Conservation (phyloP, 2,797 vertebrate species). For the Xenops minutus region DNA sequence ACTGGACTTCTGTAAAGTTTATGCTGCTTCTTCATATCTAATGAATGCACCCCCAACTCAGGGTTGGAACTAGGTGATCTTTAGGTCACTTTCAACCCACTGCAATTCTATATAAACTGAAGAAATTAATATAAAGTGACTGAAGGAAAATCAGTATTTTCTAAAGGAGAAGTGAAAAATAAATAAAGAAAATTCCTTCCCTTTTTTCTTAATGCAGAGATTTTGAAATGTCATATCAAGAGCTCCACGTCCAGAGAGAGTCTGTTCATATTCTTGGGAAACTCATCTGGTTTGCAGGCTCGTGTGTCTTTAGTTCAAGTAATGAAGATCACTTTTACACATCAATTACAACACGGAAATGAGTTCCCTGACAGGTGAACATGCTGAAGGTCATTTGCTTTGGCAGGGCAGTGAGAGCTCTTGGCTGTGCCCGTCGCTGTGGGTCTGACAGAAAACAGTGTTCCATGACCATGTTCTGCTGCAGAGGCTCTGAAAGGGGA, state of each 20-base stretch:
- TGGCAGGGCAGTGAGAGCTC: not conserved
- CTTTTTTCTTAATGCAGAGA: not conserved
- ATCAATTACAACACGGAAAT: not conserved
- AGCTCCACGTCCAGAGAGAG: not conserved
- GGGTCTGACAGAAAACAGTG: not conserved
- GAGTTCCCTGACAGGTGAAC: not conserved
- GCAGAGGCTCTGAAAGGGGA: not conserved
- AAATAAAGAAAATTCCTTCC: not conserved
- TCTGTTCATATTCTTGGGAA: not conserved
- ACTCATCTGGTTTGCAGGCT: not conserved
- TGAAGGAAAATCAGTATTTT: not conserved
- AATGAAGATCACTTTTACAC: not conserved
- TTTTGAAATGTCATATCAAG: not conserved
- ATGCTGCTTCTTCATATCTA: not conserved
- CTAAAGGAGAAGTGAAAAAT: not conserved
- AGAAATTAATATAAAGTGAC: not conserved
- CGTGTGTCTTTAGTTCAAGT: not conserved
- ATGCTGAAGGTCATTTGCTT: not conserved
- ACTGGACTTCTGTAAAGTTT: not conserved
- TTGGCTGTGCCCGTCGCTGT: rapidly evolving
- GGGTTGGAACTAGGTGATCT: not conserved
- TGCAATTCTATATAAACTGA: not conserved
- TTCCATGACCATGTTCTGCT: rapidly evolving
- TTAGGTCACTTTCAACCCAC: not conserved
- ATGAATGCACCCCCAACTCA: rapidly evolving